phyloP scores from a whole-genome alignment of 2,113 vertebrate species.

The Narcine bancroftii region DNA sequence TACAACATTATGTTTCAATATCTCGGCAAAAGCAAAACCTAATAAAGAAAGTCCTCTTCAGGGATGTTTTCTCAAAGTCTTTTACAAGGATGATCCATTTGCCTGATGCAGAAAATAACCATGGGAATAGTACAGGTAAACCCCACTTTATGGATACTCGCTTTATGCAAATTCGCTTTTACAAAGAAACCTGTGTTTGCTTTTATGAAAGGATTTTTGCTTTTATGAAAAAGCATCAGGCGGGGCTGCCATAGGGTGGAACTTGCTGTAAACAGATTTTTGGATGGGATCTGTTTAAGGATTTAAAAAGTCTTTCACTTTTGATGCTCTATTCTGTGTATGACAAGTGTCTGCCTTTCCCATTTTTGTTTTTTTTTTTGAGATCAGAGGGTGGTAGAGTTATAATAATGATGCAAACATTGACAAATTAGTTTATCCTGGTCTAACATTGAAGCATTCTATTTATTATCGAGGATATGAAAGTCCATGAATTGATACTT shows the following conservation, averaged over 20 bases:
- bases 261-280: not conserved
- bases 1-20: not conserved
- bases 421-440: not conserved
- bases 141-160: no score
- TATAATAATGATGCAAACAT: not conserved
- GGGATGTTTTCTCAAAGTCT: not conserved
- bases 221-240: no score
- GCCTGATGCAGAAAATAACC: not conserved
- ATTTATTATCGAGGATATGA: not conserved
- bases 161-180: no score
- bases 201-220: no score
- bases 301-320: not conserved
- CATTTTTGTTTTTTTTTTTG: not conserved
- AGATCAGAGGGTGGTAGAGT: not conserved
- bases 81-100: not conserved
- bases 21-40: not conserved
- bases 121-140: not conserved
- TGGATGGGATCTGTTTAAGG: not conserved
- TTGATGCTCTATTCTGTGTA: not conserved
- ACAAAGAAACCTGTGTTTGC: no score
- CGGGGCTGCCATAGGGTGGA: no score
- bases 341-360: not conserved
- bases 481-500: not conserved
- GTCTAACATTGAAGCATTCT: not conserved
- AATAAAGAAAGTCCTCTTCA: not conserved